A percentile compares a stretch with the other conserved stretches of the same genome.
Conservation (phyloP, 2,113 vertebrate genomes). For the Taxidea taxus region DNA sequence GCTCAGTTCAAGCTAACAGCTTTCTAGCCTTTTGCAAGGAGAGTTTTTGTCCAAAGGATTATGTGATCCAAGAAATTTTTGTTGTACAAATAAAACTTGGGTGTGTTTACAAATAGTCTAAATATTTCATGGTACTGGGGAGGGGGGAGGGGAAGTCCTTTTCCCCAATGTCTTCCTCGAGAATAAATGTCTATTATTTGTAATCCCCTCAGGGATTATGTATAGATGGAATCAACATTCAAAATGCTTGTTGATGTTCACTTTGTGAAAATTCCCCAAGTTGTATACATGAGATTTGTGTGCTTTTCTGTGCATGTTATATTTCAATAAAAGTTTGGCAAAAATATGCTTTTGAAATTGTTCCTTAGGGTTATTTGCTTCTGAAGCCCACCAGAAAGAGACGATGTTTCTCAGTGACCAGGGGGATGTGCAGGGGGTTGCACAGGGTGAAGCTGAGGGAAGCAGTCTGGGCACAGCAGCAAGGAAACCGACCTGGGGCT, state of each 20-base stretch:
- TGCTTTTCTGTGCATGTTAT: not conserved
- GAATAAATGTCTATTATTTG: not conserved
- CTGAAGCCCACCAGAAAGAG: not conserved
- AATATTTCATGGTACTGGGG: constrained; percentile 1
- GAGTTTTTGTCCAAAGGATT: not conserved
- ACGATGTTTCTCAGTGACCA: not conserved
- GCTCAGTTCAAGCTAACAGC: not conserved
- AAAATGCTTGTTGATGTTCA: not conserved
- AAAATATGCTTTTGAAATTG: not conserved
- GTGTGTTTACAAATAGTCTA: not conserved
- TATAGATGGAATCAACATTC: not conserved
- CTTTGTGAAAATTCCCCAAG: not conserved
- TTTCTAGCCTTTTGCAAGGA: constrained; percentile 2
- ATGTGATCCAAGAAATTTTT: not conserved
- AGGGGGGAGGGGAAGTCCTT: not conserved
- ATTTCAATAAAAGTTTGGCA: not conserved
- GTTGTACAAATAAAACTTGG: not conserved
- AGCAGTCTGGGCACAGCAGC: not conserved
- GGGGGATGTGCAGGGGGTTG: not conserved
- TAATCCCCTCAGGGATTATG: not conserved
- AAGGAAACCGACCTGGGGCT: not conserved
- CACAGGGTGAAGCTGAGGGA: not conserved
- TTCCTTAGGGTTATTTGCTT: not conserved
- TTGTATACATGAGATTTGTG: not conserved
- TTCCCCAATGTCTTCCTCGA: not conserved